A percentile compares a stretch with the other conserved stretches of the same genome.
phyloP scores from a whole-genome alignment of 2,797 vertebrate genomes.

The Crypturellus tataupa region DNA sequence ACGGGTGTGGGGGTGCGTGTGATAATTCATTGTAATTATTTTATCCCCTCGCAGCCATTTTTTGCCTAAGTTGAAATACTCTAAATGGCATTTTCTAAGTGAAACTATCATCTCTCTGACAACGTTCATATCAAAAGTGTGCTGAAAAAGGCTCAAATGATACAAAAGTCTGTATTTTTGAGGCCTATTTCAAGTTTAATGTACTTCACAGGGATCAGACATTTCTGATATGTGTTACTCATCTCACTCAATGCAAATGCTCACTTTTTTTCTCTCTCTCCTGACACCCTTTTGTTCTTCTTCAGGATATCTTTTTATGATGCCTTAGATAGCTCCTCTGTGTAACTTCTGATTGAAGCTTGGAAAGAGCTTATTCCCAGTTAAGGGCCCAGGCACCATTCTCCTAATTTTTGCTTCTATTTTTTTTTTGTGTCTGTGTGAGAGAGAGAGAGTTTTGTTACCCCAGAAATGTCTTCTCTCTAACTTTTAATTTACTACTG shows the following conservation, averaged over 20 bases:
- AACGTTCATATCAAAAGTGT: not conserved
- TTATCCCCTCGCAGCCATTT: not conserved
- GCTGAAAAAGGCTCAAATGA: not conserved
- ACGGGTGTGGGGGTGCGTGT: not conserved
- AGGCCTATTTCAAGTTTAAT: not conserved
- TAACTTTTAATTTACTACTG: not conserved
- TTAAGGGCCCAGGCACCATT: not conserved
- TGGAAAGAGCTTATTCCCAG: not conserved
- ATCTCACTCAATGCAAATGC: not conserved
- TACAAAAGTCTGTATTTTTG: not conserved
- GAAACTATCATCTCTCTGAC: not conserved
- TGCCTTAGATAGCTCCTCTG: not conserved
- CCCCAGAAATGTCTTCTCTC: not conserved
- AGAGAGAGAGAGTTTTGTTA: not conserved
- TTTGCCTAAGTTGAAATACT: not conserved
- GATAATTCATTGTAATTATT: not conserved
- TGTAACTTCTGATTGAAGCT: not conserved
- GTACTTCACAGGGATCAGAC: not conserved
- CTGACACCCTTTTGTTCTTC: not conserved
- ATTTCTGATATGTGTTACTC: not conserved
- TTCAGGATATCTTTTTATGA: not conserved
- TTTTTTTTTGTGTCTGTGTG: not conserved
- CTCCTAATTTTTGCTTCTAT: not conserved
- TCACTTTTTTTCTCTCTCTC: not conserved
- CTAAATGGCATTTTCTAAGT: not conserved